Base-by-base conservation (phyloP, 2,797 vertebrate genomes). In the Pangasius djambal region DNA sequence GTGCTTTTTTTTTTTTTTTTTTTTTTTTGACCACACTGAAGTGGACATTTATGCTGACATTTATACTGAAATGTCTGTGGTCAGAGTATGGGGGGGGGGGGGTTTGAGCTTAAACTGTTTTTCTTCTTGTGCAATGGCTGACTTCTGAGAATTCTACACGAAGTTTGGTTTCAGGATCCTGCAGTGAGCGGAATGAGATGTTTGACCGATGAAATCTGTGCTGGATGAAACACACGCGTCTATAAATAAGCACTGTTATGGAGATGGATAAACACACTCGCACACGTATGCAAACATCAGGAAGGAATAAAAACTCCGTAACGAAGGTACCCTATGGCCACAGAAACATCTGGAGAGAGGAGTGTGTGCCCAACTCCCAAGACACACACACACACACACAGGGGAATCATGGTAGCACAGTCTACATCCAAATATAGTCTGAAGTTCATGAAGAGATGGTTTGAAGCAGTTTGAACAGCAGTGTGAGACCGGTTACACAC, bases 311-410 rank as follows among this genome's bases (percentile, higher is more conserved):
- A 18, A 63, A 86, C 28, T 86, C n/a, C 75, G 84, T 55, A 89
- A 74, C 50, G 50, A 87, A 86, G n/a, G 34, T 92, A 91, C 84
- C 89, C 87, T 74, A 22, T 9, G 83, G 88, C 83, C 70, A 86
- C 34, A 86, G 59, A 61, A 91, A 93, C 92, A 93, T 94, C 92
- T 93, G 91, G 89, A 92, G 65, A 69, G 12, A 15, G 3, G 81
- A 31, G 77, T 78, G 31, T 34, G 69, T 48, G 74, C 74, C 74
- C 57, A 87, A 72, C 74, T 48, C 83, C 48, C 57, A 61, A 52
- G 1, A 52, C 9, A 57, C 34, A 61, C 59, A 63, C 44, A 40
- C 7, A 25, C 74, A 61, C 12, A 22, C 75, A 63, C 40, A 15
- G 1, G 48, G 48, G 28, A 48, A 78, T 52, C 44, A 16, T n/a